Conservation (phyloP, 2,797 vertebrate species). For the Melanotaenia nigrans region DNA sequence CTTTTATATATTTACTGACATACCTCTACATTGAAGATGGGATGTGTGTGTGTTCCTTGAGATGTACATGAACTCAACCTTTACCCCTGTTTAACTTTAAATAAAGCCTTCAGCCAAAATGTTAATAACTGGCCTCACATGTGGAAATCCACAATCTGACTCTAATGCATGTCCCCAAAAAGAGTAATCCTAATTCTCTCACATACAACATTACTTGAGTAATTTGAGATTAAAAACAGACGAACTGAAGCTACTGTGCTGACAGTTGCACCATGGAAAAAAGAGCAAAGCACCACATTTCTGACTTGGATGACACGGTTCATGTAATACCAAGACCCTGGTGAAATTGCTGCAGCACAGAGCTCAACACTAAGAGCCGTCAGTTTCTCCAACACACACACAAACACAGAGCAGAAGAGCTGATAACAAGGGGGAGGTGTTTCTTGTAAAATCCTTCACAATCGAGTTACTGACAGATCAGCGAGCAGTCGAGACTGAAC, state of each 20-base stretch:
- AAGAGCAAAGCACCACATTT: conserved; percentile 17
- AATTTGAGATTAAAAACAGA: conserved; percentile 35
- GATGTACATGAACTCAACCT: too few species aligned
- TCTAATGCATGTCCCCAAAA: not conserved
- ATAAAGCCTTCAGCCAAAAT: too few species aligned
- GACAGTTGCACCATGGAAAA: conserved; percentile 22
- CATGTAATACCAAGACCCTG: conserved; percentile 35
- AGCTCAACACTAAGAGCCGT: conserved; percentile 20
- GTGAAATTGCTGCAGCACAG: conserved; percentile 50
- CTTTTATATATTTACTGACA: too few species aligned
- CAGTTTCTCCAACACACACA: not conserved
- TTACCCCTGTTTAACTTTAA: too few species aligned
- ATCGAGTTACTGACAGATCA: conserved; percentile 34
- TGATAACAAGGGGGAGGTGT: not conserved
- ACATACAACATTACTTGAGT: not conserved
- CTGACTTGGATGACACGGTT: conserved; percentile 35
- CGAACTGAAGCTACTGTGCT: conserved; percentile 16
- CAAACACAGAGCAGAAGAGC: not conserved
- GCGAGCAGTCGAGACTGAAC: conserved; percentile 24
- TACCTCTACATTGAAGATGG: too few species aligned
- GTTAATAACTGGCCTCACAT: too few species aligned
- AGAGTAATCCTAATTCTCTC: not conserved
- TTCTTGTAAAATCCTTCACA: conserved; percentile 7
- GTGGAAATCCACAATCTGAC: too few species aligned
- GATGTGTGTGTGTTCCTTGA: too few species aligned